Base-by-base conservation (phyloP, 2,113 vertebrate genomes). In the Pao palembangensis region DNA sequence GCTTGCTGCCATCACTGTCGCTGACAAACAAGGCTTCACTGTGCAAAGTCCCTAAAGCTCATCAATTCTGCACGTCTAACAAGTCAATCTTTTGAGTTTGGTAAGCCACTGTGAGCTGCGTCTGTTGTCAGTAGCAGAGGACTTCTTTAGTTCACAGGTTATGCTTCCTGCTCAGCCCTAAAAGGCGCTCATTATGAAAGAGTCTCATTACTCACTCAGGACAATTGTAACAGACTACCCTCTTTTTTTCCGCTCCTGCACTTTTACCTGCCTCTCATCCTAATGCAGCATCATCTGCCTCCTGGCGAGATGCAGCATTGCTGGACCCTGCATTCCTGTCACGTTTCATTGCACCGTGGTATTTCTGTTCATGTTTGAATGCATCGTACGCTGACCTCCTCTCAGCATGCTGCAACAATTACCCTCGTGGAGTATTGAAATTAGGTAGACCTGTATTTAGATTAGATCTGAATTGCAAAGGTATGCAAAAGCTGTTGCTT, bases 61-160 rank as follows among this genome's bases (percentile, higher is more conserved):
- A 76, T 82, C 63, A 76, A 73, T 76, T 70, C 51, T 58, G 52
- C 58, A 48, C 71, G 51, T 78, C 71, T 69, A 66, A 78, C 57
- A 70, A 67, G 62, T 74, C 69, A 67, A 48, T 56, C 49, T 71
- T 78, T 71, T 76, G 62, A 69, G 48, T 68, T 54, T 47, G 34
- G 63, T 58, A 56, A 78, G 55, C 64, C 51, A 2, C 49, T 61
- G 46, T 19, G 50, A 17, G 54, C 50, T 51, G 47, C 48, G 43
- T 63, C 15, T 23, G 14, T 43, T 43, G 34, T 38, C 8, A 12
- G 34, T 12, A 7, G 48, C 61, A 38, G 34, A 51, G 59, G 46
- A 65, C 43, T 44, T 16, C 12, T 44, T 44, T 44, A 44, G 17
- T 16, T 44, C 16, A 60, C 3, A 20, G 41, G 38, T 44, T 16